Evolutionary conservation across 2,113 vertebrate species (phyloP), one percentile per base, ranked within the genome.

Genomic region (Apistogramma diplotaenia): DNA sequence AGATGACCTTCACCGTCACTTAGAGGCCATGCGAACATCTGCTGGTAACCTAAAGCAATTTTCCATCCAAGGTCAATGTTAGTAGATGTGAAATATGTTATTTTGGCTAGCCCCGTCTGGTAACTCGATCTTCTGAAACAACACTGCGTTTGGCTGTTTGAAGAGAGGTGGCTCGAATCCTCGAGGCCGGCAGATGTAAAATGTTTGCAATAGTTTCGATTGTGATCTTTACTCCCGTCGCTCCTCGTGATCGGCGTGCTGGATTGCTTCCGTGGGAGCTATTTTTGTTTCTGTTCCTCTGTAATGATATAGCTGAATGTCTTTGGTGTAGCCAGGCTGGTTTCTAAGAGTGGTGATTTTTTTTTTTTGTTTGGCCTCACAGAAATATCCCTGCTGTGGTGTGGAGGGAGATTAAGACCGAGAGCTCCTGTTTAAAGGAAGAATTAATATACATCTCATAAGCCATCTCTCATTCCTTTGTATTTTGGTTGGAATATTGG

Each of bases 81-180:
- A 91, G 86, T 79, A 82, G 91, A 93, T 92, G 91, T 94, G 89
- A 94, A 93, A 92, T 92, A 91, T 93, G 93, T 93, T 94, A 91
- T 95, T 95, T 91, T 93, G 92, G 91, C 93, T 92, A 85, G 92
- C 87, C 61, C 82, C 78, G 89, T 89, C 91, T 84, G 55, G 93
- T 92, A 95, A 95, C 87, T 83, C 21, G 73, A 95, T 90, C 93
- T 91, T 92, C 59, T 89, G 89, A 86, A 94, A 93, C 85, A 95
- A 94, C 91, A 95, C 57, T 57, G 35, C 58, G 53, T 33, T 85
- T 60, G 84, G 56, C 84, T 82, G 84, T 84, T 88, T 91, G 27
- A 89, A 83, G 79, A 78, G 77, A 90, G 78, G 86, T 90, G 89
- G 79, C 85, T 81, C 35, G 80, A 90, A 87, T 92, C 59, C 78